Conservation (phyloP, 2,888 invertebrate genomes). For the Stramonita haemastoma region DNA sequence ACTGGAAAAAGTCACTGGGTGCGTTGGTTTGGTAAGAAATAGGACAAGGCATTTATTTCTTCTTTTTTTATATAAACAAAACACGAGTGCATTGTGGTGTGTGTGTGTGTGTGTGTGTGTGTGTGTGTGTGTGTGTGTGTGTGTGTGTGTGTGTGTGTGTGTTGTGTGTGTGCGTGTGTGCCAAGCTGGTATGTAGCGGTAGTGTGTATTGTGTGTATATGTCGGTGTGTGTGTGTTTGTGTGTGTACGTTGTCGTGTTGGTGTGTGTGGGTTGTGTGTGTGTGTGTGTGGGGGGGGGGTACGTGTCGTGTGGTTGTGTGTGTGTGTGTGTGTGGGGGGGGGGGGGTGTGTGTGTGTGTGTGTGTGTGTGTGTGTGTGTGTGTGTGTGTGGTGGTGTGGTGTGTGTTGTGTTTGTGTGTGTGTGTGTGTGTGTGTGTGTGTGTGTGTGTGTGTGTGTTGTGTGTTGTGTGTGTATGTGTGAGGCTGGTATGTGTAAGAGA, state of each 20-base stretch:
- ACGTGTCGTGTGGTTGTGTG: background rate
- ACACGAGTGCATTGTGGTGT: no score
- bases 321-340: background rate
- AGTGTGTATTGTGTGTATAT: no score
- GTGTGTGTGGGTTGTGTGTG: background rate
- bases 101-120: no score
- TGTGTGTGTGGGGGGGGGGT: background rate
- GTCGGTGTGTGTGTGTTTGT: no score
- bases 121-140: background rate
- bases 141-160: background rate
- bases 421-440: background rate
- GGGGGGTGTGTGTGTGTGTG: background rate
- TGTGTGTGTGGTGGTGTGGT: background rate
- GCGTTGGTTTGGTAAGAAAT: no score
- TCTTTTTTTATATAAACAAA: no score
- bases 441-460: background rate
- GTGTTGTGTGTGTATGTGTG: background rate
- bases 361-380: background rate
- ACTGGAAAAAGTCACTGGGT: no score
- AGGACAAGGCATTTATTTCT: no score
- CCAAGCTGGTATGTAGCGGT: no score
- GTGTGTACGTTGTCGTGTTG: background rate
- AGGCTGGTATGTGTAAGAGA: background rate
- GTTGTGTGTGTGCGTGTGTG: background rate
- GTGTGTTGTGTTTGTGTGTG: background rate